Evolutionary conservation across 2,113 vertebrate species (phyloP), one percentile per base, ranked within the genome.

Genomic region (Strigops habroptila): DNA sequence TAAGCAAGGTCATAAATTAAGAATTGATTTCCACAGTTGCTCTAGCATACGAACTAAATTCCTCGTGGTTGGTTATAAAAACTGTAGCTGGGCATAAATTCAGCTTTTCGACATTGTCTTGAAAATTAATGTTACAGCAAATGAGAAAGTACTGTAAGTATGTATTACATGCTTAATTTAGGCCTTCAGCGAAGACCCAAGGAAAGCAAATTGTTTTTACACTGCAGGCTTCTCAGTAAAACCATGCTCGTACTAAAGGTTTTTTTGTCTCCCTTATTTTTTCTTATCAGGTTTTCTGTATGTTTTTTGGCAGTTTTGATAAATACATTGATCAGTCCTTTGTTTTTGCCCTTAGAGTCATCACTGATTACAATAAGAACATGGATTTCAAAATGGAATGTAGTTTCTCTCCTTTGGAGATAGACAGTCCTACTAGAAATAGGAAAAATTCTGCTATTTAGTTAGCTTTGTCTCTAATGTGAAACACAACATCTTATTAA

Each of bases 11-110:
- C 91, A 49, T 96, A 93, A 55, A 88, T 96, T 93, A 88, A 91
- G 93, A 96, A 95, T 94, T 84, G 96, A 96, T 94, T 95, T 91
- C 89, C 75, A 44, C 82, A 92, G 91, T 86, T 97, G 86, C 88
- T 92, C 57, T 88, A 91, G 91, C 95, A 89, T 84, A 65, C 53
- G 90, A 81, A 94, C 75, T 69, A 80, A 92, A 96, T 96, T 93
- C 94, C 93, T 76, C 39, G 89, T 86, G 93, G 77, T 91, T 95
- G 80, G 65, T 91, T 95, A 86, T 91, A 82, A 88, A 84, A 90
- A 33, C 23, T 80, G 82, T 93, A 78, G 39, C 44, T 44, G 77
- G 39, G 68, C 81, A 55, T 96, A 92, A 95, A 96, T 95, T 83
- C 55, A 39, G 75, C 78, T 88, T 93, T 96, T 90, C 74, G 35